These are phyloP conservation scores for Limnephilus auricula DNA, from an alignment of 2,888 invertebrate species.

Conservation along the genomic window DNA sequence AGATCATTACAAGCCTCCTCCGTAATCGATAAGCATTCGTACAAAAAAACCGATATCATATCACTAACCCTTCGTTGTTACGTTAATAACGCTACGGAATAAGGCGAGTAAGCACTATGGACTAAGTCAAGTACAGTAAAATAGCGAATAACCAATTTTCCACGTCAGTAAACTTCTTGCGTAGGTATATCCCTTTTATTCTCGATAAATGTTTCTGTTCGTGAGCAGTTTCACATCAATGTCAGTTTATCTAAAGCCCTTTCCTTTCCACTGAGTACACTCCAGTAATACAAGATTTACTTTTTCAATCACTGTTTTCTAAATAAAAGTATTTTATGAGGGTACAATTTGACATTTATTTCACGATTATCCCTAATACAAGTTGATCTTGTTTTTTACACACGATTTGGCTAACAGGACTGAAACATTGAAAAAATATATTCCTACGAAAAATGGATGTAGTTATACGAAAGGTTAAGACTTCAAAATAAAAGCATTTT, in stretches of 20 bases:
- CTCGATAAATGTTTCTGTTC: slow-evolving; percentile 33
- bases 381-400: not conserved
- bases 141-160: slow-evolving; percentile 43
- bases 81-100: not conserved
- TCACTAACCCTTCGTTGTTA: not conserved
- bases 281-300: slow-evolving; percentile 17
- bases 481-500: no score
- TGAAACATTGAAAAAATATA: not conserved
- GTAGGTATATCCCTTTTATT: not conserved
- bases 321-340: not conserved
- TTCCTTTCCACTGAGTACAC: slow-evolving; percentile 13
- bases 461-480: no score
- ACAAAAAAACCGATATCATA: not conserved
- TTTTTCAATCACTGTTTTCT: slow-evolving; percentile 21
- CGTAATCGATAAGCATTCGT: not conserved
- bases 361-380: not conserved
- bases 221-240: slow-evolving; percentile 28
- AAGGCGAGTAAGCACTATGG: not conserved
- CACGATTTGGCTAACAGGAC: not conserved
- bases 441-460: no score
- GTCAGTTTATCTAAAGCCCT: slow-evolving; percentile 25
- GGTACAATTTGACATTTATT: slow-evolving; percentile 19
- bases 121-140: slow-evolving; percentile 12
- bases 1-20: not conserved
- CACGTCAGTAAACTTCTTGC: not conserved